Evolutionary conservation across 2,797 vertebrate species (phyloP), one percentile per base, ranked within the genome.

Genomic region (Muscicapa comitata): DNA sequence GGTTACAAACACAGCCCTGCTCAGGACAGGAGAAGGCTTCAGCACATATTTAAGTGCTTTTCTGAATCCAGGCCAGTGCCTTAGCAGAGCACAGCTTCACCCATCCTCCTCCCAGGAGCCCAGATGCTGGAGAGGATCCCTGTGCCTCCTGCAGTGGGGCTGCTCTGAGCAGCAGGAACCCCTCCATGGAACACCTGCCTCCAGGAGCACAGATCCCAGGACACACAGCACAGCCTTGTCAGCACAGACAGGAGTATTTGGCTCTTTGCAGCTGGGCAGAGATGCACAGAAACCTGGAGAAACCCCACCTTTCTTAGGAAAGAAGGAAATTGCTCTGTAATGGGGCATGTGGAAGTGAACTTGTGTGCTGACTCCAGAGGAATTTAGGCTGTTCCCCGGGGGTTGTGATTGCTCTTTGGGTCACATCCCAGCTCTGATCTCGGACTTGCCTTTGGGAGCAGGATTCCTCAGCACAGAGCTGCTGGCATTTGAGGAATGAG

Each of bases 401-500:
- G 59, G 26, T 3, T 89, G 67, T 37, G 75, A 48, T 71, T 48
- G 89, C 93, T 92, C 28, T 45, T 87, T 89, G 91, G 91, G 95
- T 94, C 96, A 89, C 75, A 94, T 93, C 94, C 81, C 81, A 63
- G 89, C 94, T 82, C 89, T 74, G 84, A 87, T 92, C 81, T 87
- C 1, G 10, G 86, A 26, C 59, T 77, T 82, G 89, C 93, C 81
- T 87, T 92, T 67, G 87, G 93, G 94, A 95, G 62, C 8, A 4
- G 77, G 89, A 94, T 95, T 95, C 91, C 81, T 92, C 75, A 31
- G 67, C 86, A 25, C 13, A 3, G 81, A 93, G 89, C 86, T 26
- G 40, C 53, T 91, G 96, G 87, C 89, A 74, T 94, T 35, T 95
- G 87, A 87, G 93, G 93, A 96, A 94, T 91, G 81, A 96, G 48